A percentile compares a stretch with the other conserved stretches of the same genome.
Evolutionary conservation across 2,113 vertebrate genomes (phyloP).

Genomic region (Apteryx mantelli): DNA sequence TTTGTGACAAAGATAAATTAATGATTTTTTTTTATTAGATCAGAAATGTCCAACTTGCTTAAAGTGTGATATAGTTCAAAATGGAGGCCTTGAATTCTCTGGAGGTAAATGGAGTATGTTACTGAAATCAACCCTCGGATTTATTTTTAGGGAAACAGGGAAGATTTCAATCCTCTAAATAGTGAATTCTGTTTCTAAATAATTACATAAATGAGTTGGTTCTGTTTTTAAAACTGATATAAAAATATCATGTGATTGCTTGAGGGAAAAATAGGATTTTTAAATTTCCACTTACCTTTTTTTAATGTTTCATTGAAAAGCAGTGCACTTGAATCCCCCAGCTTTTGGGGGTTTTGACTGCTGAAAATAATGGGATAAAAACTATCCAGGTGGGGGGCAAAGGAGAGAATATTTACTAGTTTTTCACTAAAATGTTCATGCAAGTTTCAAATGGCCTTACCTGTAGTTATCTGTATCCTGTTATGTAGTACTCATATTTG

Average conservation of each 20-base stretch:
- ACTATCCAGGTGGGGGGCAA: background rate
- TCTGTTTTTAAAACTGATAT: background rate
- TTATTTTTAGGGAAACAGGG: background rate
- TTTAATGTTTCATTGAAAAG: background rate
- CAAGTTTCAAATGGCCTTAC: background rate
- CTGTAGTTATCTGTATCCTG: background rate
- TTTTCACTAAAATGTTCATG: background rate
- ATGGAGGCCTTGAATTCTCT: background rate
- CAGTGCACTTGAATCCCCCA: background rate
- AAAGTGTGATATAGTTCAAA: background rate
- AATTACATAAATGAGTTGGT: background rate
- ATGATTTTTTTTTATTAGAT: background rate
- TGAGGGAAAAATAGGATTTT: background rate
- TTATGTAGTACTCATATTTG: background rate
- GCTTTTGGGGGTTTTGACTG: background rate
- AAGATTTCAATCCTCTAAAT: background rate
- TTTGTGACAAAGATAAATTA: background rate
- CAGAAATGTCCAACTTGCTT: background rate
- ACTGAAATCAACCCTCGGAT: background rate
- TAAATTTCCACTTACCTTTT: background rate
- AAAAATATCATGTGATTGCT: background rate
- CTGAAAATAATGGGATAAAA: background rate
- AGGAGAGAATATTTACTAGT: background rate
- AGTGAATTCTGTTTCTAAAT: background rate
- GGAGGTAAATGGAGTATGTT: background rate